Base-by-base conservation (phyloP, 2,113 vertebrate species). In the Peromyscus californicus region DNA sequence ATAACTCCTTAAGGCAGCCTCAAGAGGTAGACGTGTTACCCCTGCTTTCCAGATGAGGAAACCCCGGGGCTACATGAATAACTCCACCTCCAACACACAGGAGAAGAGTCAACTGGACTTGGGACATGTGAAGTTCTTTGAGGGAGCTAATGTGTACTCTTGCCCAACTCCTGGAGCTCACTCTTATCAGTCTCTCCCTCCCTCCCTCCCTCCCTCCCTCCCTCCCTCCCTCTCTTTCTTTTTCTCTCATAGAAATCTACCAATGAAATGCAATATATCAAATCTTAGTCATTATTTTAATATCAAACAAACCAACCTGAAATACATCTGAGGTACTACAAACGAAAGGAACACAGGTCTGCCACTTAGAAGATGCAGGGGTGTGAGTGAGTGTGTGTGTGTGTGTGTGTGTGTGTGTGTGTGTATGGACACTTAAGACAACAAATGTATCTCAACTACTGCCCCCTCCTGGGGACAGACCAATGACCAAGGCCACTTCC, bases 391-490 rank as follows among this genome's bases (percentile, higher is more conserved):
- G 33, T 82, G 48, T 79, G 78, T 83, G 21, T n/a, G 11, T 82
- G 21, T 59, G 11, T 82, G 79, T n/a, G 19, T 13, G 21, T 57
- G 48, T 33, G 51, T 57, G 51, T 57, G 33, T 7, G 51, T 19
- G 16, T 15, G 51, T 33, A 48, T 48, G 51, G 76, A 95, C 54
- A 96, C 85, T 94, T 95, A 94, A 76, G 69, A 85, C 76, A 98
- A 93, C 54, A 93, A 88, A 94, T 80, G 22, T 92, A 92, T 95
- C 97, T 97, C 63, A 94, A 85, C 65, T 94, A 93, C 94, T 96
- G 96, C 94, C 94, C 80, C 96, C 97, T 97, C 67, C 95, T 97
- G 94, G 97, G 92, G 31, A 51, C 31, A 94, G 36, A 90, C 6
- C 65, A 94, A 93, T 92, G 69, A 17, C 78, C 51, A 5, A 10